phyloP scores from a whole-genome alignment of 1,140 invertebrate species.

The Dufourea novaeangliae region DNA sequence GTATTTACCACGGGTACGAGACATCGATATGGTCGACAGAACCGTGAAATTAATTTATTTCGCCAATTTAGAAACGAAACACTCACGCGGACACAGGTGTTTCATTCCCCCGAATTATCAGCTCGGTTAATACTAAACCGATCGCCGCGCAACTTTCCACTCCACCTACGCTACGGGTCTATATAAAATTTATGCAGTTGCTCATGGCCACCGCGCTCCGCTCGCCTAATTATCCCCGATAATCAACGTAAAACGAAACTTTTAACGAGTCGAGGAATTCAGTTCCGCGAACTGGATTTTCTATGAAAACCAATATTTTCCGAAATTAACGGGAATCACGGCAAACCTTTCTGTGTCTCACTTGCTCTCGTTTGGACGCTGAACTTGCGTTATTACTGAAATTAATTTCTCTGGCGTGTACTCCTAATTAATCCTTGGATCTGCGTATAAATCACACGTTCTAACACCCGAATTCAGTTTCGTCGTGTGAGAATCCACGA shows the following conservation, averaged over 20 bases:
- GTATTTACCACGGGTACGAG: too few relatives aligned
- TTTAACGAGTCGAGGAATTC: slow-evolving; percentile 15
- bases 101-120: background rate
- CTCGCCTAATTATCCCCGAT: background rate
- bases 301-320: background rate
- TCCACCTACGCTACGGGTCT: background rate
- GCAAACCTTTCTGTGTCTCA: background rate
- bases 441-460: too few relatives aligned
- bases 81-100: background rate
- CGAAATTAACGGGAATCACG: slow-evolving; percentile 4
- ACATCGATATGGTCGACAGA: too few relatives aligned
- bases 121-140: background rate
- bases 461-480: too few relatives aligned
- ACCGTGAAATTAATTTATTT: too few relatives aligned
- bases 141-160: background rate
- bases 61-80: background rate
- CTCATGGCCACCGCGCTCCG: background rate
- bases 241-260: slow-evolving; percentile 7
- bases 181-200: background rate
- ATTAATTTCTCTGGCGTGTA: too few relatives aligned
- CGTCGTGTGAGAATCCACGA: too few relatives aligned
- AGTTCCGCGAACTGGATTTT: background rate
- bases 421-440: too few relatives aligned
- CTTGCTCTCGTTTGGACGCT: too few relatives aligned
- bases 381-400: too few relatives aligned